Base-by-base conservation (phyloP, 1,140 invertebrate species). In the Sitodiplosis mosellana region DNA sequence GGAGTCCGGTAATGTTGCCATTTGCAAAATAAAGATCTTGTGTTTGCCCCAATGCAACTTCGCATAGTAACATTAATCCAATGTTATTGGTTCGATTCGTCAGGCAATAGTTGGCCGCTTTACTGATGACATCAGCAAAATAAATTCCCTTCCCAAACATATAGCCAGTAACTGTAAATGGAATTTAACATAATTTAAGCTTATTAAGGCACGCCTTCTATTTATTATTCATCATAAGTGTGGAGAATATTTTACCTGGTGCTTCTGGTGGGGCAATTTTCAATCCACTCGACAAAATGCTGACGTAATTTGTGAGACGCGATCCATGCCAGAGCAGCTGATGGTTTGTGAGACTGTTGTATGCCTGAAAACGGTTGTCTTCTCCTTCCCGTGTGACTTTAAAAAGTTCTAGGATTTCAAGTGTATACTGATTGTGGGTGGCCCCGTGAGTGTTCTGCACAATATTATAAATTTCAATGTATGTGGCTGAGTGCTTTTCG, bases 111-210 rank as follows among this genome's bases (percentile, higher is more conserved):
- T 98, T 97, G 1, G 94, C 94, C 1, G 92, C 96, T 65, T 99
- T 99, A 1, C 90, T 92, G 0, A 97, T 91, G 90, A 96, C 96
- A 64, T 99, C 94, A 4, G 94, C 93, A 69, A 98, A 97, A 65
- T 98, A 98, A 47, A 84, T 77, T 59, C 84, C 87, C 68, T 91
- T 93, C 46, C 94, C 94, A 18, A 43, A 43, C 95, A 98, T 98
- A 68, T 98, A 98, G 54, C 94, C 93, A 33, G 87, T 89, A 34
- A 78, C 77, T 5, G 90, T 90, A 36, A 14, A 7, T 36, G 7
- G 33, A 36, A n/a, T n/a, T n/a, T n/a, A n/a, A n/a, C n/a, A n/a
- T n/a, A n/a, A n/a, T n/a, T n/a, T n/a, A n/a, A n/a, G n/a, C n/a
- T n/a, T n/a, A n/a, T n/a, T n/a, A n/a, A n/a, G n/a, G n/a, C n/a